Evolutionary conservation across 2,113 vertebrate species (phyloP).

Genomic region (Malurus cyaneus): DNA sequence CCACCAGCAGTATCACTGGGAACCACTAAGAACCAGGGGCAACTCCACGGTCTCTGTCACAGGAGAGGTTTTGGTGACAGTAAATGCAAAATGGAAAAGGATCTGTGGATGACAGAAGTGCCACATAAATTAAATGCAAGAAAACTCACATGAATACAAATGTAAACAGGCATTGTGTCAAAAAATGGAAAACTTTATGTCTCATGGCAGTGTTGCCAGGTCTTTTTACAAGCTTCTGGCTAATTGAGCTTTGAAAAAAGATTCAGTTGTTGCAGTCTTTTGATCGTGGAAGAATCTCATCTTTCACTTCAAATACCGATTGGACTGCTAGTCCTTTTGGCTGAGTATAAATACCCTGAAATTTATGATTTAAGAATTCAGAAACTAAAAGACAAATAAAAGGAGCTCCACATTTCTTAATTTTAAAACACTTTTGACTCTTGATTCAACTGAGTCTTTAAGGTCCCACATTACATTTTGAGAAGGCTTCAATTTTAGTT

Average conservation of each 20-base stretch:
- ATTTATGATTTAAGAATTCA: not conserved
- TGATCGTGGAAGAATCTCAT: not conserved
- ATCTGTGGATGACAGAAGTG: not conserved
- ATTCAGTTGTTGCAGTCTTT: not conserved
- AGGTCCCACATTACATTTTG: not conserved
- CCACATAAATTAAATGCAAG: not conserved
- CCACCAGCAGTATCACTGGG: not conserved
- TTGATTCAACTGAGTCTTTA: not conserved
- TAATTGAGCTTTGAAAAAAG: not conserved
- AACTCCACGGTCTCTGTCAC: not conserved
- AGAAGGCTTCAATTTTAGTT: not conserved
- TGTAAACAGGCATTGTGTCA: not conserved
- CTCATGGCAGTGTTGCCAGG: not conserved
- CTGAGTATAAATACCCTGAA: not conserved
- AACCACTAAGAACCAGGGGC: not conserved
- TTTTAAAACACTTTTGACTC: not conserved
- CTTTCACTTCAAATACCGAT: not conserved
- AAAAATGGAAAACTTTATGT: not conserved
- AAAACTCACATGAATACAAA: not conserved
- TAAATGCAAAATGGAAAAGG: not conserved
- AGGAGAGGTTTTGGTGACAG: not conserved
- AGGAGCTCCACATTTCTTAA: not conserved
- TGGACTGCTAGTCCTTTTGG: not conserved
- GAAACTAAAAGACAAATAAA: conserved; percentile 4
- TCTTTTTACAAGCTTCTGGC: not conserved